Conservation (phyloP, 2,797 vertebrate genomes). For the Distichodus sexfasciatus region DNA sequence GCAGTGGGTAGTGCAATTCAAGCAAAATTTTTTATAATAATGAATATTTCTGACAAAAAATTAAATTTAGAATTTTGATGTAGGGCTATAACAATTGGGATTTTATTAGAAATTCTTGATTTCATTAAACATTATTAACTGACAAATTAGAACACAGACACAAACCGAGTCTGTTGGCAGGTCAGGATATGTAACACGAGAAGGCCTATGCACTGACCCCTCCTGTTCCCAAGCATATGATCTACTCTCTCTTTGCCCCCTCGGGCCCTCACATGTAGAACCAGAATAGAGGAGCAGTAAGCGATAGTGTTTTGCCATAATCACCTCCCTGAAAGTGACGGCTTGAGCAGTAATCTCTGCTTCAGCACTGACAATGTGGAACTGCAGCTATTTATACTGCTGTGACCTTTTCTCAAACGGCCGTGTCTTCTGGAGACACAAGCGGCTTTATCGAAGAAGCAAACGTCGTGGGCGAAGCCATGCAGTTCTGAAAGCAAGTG, state of each 20-base stretch:
- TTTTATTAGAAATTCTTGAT: too few species aligned
- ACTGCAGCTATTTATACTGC: conserved; percentile 37
- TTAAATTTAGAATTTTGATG: too few species aligned
- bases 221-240: background rate
- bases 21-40: too few species aligned
- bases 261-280: conserved; percentile 13
- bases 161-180: background rate
- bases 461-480: background rate
- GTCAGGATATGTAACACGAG: background rate
- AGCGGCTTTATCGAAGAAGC: background rate
- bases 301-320: conserved; percentile 30
- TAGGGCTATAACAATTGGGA: too few species aligned
- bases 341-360: conserved; percentile 38
- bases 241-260: background rate
- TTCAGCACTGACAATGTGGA: conserved; percentile 26
- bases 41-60: too few species aligned
- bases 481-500: background rate
- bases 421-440: conserved; percentile 9
- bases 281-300: conserved; percentile 32
- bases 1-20: too few species aligned
- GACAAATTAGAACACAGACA: background rate
- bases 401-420: conserved; percentile 39
- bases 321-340: conserved; percentile 35
- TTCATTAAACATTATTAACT: too few species aligned
- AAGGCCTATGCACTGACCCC: background rate